Percentiles rank a stretch among this genome's conserved stretches.
phyloP scores from a whole-genome alignment of 2,888 invertebrate genomes.

The Ophion ventricosus region DNA sequence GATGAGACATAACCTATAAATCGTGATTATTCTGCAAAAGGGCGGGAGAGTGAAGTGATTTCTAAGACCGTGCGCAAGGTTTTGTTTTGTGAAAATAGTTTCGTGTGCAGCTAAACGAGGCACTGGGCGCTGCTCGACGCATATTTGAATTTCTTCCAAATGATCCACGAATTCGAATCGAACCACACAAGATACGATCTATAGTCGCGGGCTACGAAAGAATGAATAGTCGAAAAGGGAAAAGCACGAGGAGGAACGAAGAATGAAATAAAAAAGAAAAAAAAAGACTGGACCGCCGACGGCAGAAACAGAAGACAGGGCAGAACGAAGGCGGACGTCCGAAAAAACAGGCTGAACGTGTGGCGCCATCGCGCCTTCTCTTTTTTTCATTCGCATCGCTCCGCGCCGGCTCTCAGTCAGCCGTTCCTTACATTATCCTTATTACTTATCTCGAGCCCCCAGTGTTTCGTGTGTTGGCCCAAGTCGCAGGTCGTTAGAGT shows the following conservation, averaged over 20 bases:
- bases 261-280: slow-evolving; percentile 33
- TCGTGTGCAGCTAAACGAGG: not conserved
- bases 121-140: not conserved
- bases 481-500: slow-evolving; percentile 63
- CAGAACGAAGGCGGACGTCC: slow-evolving; percentile 61
- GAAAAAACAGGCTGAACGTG: slow-evolving; percentile 68
- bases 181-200: not conserved
- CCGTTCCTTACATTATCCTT: slow-evolving; percentile 64
- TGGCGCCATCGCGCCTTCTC: slow-evolving; percentile 68
- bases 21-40: not conserved
- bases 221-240: slow-evolving; percentile 41
- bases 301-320: slow-evolving; percentile 49
- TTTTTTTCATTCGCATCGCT: slow-evolving; percentile 57
- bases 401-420: slow-evolving; percentile 40
- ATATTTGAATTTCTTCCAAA: not conserved
- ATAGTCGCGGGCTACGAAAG: slow-evolving; percentile 18
- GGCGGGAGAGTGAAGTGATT: not conserved
- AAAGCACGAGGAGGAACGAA: slow-evolving; percentile 18
- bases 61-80: not conserved
- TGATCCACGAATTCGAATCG: not conserved
- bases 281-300: slow-evolving; percentile 53
- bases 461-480: slow-evolving; percentile 60
- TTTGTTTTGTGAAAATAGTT: not conserved
- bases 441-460: slow-evolving; percentile 68
- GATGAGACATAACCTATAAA: not conserved